These are phyloP conservation scores for Drosophila kohkoa DNA, from an alignment of 1,140 invertebrate genomes.

Conservation along the genomic window DNA sequence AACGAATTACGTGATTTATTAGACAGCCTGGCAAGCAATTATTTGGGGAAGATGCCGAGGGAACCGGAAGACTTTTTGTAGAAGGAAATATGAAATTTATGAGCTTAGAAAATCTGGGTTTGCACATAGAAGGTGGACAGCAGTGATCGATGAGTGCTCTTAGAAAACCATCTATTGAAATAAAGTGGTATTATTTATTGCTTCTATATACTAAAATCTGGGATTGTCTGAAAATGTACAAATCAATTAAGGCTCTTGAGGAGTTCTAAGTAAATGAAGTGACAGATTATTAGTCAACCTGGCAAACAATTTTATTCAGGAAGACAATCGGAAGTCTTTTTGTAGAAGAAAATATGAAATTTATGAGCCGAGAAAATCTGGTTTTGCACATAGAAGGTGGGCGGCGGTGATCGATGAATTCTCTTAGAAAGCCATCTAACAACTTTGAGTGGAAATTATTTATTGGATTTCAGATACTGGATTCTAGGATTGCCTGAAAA, in stretches of 20 bases:
- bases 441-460: background rate
- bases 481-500: too few relatives aligned
- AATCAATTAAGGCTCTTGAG: too few relatives aligned
- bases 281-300: background rate
- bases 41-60: background rate
- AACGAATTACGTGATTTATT: slow-evolving; percentile 14
- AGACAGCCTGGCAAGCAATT: background rate
- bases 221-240: too few relatives aligned
- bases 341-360: background rate
- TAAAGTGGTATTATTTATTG: background rate
- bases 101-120: background rate
- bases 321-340: background rate
- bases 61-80: background rate
- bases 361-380: background rate
- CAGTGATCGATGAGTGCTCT: too few relatives aligned
- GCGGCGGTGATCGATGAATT: background rate
- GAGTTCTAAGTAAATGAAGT: too few relatives aligned
- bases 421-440: background rate
- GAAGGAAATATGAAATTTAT: background rate
- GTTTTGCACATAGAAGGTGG: background rate
- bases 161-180: background rate
- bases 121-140: background rate
- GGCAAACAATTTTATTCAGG: background rate
- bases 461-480: background rate
- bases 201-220: background rate